These are phyloP conservation scores for Lanius ludovicianus DNA, from an alignment of 2,113 vertebrate species.

Conservation along the genomic window DNA sequence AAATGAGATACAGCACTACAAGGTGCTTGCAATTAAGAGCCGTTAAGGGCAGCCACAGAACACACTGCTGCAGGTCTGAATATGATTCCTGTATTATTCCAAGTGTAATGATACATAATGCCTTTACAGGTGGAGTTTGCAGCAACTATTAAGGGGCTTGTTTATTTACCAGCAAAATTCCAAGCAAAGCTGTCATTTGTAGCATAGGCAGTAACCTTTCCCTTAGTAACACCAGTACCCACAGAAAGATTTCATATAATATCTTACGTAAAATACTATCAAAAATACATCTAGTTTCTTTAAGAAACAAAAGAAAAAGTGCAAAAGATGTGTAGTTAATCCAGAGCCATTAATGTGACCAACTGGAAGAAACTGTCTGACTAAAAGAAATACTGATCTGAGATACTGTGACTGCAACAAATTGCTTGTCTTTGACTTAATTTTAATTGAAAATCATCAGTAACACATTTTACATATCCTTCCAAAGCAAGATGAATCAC, in stretches of 20 bases:
- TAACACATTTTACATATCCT: not conserved
- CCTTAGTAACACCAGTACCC: not conserved
- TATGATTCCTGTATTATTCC: not conserved
- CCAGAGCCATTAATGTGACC: not conserved
- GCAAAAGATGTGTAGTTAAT: not conserved
- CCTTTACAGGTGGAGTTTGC: not conserved
- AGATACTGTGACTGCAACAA: not conserved
- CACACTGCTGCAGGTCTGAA: not conserved
- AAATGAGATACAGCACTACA: not conserved
- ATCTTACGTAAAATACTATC: not conserved
- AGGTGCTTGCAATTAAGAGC: conserved; percentile 2
- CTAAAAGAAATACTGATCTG: not conserved
- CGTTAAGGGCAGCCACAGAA: not conserved
- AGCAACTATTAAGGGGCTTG: not conserved
- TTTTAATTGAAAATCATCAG: not conserved
- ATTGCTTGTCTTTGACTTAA: not conserved
- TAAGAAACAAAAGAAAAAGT: not conserved
- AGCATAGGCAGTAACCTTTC: not conserved
- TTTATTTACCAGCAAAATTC: not conserved
- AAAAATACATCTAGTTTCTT: not conserved
- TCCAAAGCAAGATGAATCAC: not conserved
- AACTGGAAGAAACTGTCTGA: not conserved
- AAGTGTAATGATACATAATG: not conserved
- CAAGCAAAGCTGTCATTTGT: not conserved
- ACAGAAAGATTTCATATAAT: not conserved